phyloP scores from a whole-genome alignment of 2,888 invertebrate species.

The Drosophila maculinotata region DNA sequence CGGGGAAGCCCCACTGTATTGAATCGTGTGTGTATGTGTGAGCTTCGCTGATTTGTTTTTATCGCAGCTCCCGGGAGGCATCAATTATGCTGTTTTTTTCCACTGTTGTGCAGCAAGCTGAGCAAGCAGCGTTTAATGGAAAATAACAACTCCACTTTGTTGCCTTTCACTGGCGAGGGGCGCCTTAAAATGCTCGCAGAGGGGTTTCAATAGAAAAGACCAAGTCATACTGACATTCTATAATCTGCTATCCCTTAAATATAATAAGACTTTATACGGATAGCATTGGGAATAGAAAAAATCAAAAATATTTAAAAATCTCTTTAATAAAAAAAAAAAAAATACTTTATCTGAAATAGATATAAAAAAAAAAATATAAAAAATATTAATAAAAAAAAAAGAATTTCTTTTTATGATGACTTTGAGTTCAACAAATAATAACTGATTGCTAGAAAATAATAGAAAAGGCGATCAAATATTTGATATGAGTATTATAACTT shows the following conservation, averaged over 20 bases:
- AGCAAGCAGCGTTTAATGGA: constrained; percentile 55
- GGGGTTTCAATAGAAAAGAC: constrained; percentile 4
- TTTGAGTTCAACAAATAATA: too few species aligned
- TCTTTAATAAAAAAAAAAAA: too few species aligned
- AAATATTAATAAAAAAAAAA: too few species aligned
- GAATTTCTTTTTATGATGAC: too few species aligned
- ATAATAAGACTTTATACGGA: too few species aligned
- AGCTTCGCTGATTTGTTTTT: constrained; percentile 75
- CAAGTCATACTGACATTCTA: neutral
- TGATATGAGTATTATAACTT: neutral
- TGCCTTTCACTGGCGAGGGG: constrained; percentile 16
- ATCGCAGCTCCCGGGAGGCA: constrained; percentile 79
- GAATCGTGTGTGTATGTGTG: constrained; percentile 40
- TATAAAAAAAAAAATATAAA: too few species aligned
- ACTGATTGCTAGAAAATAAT: too few species aligned
- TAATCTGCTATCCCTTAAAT: neutral
- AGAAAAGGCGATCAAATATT: too few species aligned
- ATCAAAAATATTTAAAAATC: too few species aligned
- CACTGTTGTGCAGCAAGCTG: constrained; percentile 12
- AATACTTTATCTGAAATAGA: too few species aligned
- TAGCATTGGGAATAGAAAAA: too few species aligned
- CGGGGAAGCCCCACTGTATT: constrained; percentile 16
- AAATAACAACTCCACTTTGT: constrained; percentile 57
- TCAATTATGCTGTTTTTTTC: constrained; percentile 69
- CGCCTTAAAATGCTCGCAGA: constrained; percentile 19